Conservation (phyloP, 2,888 invertebrate genomes). For the Lampropteryx suffumata region DNA sequence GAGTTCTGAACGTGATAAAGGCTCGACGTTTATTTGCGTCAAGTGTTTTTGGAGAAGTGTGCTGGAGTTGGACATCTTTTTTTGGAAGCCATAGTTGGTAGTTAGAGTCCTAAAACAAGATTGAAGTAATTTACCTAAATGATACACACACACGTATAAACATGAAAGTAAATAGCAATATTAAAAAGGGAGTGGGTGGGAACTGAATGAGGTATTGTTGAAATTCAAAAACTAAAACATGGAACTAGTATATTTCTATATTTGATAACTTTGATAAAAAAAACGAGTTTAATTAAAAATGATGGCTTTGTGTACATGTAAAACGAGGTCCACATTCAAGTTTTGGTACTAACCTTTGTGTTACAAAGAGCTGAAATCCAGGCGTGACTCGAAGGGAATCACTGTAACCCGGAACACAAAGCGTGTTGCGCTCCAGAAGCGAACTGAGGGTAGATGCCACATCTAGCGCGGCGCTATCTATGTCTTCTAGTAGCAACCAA, state of each 20-base stretch:
- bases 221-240: no score
- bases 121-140: background rate
- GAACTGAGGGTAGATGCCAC: conserved; percentile 94
- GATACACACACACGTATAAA: no score
- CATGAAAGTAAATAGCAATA: no score
- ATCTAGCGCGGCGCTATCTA: conserved; percentile 96
- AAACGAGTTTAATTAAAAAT: no score
- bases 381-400: conserved; percentile 90
- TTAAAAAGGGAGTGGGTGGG: no score
- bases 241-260: no score
- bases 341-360: conserved; percentile 84
- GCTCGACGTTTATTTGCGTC: conserved; percentile 91
- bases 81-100: conserved; percentile 84
- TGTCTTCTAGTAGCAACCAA: conserved; percentile 97
- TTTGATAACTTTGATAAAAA: no score
- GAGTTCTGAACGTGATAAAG: conserved; percentile 89
- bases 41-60: conserved; percentile 91
- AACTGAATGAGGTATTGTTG: no score
- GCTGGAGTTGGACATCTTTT: conserved; percentile 85
- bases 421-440: conserved; percentile 90
- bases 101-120: conserved; percentile 80
- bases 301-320: no score
- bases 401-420: conserved; percentile 94
- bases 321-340: background rate
- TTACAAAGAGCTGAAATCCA: conserved; percentile 96